Evolutionary conservation across 2,113 vertebrate species (phyloP).

Genomic region (Pterocles gutturalis): DNA sequence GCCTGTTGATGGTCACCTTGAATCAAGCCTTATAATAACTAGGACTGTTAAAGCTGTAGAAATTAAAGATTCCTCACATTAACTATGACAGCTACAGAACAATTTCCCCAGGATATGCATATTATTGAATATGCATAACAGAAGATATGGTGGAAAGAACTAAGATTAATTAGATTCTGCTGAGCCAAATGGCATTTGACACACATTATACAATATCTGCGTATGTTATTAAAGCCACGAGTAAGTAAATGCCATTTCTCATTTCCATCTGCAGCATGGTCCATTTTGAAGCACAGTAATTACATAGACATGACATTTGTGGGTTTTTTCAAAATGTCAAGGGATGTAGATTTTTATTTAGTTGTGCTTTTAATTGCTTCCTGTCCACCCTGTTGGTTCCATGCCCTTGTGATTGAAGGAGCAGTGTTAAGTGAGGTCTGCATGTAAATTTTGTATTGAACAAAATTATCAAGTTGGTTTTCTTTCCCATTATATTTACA

Average conservation of each 20-base stretch:
- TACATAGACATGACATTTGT: slow-evolving; percentile 15
- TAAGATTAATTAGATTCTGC: slow-evolving; percentile 44
- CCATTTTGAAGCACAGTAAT: slow-evolving; percentile 8
- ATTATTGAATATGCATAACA: not conserved
- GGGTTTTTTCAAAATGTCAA: slow-evolving; percentile 61
- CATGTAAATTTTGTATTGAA: not conserved
- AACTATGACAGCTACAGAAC: not conserved
- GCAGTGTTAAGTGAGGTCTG: not conserved
- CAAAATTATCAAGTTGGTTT: not conserved
- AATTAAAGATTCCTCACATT: not conserved
- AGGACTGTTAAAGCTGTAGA: not conserved
- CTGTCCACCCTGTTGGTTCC: not conserved
- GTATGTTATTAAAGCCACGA: slow-evolving; percentile 37
- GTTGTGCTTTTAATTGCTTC: not conserved
- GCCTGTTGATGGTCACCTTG: not conserved
- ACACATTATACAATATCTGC: slow-evolving; percentile 33
- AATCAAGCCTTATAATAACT: not conserved
- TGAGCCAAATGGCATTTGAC: slow-evolving; percentile 52
- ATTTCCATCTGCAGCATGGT: slow-evolving; percentile 41
- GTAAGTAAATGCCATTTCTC: slow-evolving; percentile 66
- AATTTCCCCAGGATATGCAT: not conserved
- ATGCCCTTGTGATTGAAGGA: slow-evolving; percentile 16
- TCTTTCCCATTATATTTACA: not conserved
- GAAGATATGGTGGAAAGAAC: not conserved
- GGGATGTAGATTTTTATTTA: slow-evolving; percentile 52